Evolutionary conservation across 2,797 vertebrate species (phyloP), one percentile per base, ranked within the genome.

Genomic region (Chloroceryle amazona): DNA sequence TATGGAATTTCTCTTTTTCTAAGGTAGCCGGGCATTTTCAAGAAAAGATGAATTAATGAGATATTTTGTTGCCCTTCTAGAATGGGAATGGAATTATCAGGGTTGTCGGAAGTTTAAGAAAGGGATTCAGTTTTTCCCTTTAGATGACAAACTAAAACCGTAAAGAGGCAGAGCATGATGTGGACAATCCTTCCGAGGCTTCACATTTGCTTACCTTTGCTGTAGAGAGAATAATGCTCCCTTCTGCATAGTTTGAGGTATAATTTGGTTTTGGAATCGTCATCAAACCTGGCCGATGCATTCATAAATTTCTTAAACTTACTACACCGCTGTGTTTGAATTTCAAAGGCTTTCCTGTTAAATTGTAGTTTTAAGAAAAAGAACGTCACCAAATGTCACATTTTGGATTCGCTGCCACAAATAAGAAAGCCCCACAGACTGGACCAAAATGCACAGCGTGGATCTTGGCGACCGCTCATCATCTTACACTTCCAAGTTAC

Each of bases 181-280:
- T 0, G 2, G 41, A 66, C 44, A 84, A 47, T 51, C 46, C 31
- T 70, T 63, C 25, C 33, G 31, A 74, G n/a, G 31, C 46, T 31
- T 10, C 39, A 65, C 15, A 12, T 60, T 44, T 42, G 81, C 92
- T 89, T 79, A 98, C 98, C 98, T 98, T 98, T 98, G 95, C 95
- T 98, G 18, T 98, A 98, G 58, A 94, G 9, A 65, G 98, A 98
- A 55, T 98, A 98, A 79, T 89, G 95, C 52, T 98, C 98, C 88
- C 97, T 98, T 67, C 91, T 97, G 94, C 97, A 98, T 47, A 98
- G 82, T 86, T 96, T 98, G 80, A 98, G 98, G 96, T 98, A 98
- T 80, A 98, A 86, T 95, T 97, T 98, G 67, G 18, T 81, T 94
- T 97, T 98, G 57, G 92, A 95, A 81, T 98, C 97, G 29, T 67